Base-by-base conservation (phyloP, 1,140 invertebrate genomes). In the Grapholita molesta region DNA sequence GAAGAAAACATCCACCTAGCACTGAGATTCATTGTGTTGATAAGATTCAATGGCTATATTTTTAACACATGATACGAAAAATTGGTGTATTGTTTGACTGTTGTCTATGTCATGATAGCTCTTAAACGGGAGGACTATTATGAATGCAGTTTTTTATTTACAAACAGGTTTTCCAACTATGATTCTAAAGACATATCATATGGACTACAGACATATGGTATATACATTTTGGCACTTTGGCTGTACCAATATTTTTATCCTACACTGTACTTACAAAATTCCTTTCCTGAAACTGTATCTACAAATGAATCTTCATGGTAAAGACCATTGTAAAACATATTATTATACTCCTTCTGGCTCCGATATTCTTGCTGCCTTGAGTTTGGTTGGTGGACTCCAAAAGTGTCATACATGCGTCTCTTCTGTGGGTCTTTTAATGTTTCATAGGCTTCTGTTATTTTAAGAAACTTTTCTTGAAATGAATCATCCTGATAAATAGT, bases 221-320 rank as follows among this genome's bases (percentile, higher is more conserved):
- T 65, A 66, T 24, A 53, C 11, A 9, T 55, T 30, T 30, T 30
- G 21, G 66, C 3, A 8, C 2, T n/a, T n/a, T n/a, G n/a, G n/a
- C n/a, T n/a, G n/a, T n/a, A n/a, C n/a, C n/a, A n/a, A n/a, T n/a
- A n/a, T 53, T 32, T 15, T 18, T 4, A 18, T 15, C 6, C 8
- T 15, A 35, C 4, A 42, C 25, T 30, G 30, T 66, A 93, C 93
- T 94, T 91, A 97, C 96, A 95, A 94, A 96, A 98, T 87, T 96
- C 96, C 68, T 93, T 88, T 74, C 89, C 93, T 73, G 93, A 95
- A 0, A 98, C 87, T 4, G 96, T 97, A 11, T 96, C 94, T 69
- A 98, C 96, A 88, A 96, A 94, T 65, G 94, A 94, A 90, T 98
- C 96, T 88, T 97, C 95, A 85, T 97, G 96, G 92, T 98, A 98